Base-by-base conservation (phyloP, 2,797 vertebrate genomes). In the Macrochelys suwanniensis region DNA sequence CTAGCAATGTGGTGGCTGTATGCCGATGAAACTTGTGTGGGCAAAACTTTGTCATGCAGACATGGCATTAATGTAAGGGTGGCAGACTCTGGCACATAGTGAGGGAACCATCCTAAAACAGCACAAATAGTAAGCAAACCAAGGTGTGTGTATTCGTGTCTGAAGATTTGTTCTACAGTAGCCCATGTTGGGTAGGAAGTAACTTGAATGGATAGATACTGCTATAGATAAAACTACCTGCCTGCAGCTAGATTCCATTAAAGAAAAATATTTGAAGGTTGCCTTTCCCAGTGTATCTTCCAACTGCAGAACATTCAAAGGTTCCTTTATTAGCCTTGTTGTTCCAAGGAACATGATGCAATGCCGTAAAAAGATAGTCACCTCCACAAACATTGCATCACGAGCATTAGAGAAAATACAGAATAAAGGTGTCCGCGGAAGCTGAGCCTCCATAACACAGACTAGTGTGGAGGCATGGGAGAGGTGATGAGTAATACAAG, bases 171-270 rank as follows among this genome's bases (percentile, higher is more conserved):
- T 84, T 85, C 2, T 76, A 78, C 89, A 13, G 26, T 82, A 94
- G 42, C 42, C 84, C 91, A 50, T 0, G 84, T 79, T 84, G 89
- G 95, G 90, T 85, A 95, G 96, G 93, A 92, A 94, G 87, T 94
- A 88, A 95, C 94, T 90, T 89, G 84, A 81, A 92, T 96, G 95
- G 95, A 95, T 96, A 97, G 96, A 93, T 89, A 92, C 93, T 95
- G 89, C 79, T 1, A 1, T 53, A 96, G 94, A 95, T 95, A 94
- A 97, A 97, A 96, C 96, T 94, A 68, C 81, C 89, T 93, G 92
- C 96, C 94, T 89, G 93, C 95, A 97, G 95, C 95, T 85, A 94
- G 59, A 95, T 91, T 81, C 90, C 95, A 96, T 96, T 95, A 96
- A 95, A 97, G 97, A 87, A 82, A 79, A 97, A 96, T 97, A 94